phyloP scores from a whole-genome alignment of 2,888 invertebrate species.

The Tuberolachnus salignus region DNA sequence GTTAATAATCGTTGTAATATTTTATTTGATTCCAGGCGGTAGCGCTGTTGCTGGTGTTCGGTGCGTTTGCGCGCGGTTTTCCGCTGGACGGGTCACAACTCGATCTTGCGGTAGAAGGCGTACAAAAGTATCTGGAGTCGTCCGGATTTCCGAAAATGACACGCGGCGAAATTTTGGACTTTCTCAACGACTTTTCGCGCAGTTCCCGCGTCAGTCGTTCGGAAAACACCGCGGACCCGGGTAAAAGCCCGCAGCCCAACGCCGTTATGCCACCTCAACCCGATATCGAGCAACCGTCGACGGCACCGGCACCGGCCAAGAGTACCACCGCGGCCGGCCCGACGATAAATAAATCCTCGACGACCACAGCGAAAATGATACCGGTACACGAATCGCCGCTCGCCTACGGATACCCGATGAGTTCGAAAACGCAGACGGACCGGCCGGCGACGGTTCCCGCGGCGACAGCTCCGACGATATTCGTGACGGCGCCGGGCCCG shows the following conservation, averaged over 20 bases:
- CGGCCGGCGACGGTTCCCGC: background rate
- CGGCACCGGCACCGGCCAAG: background rate
- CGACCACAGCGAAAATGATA: background rate
- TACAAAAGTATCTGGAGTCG: constrained; percentile 44
- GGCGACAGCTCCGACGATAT: constrained; percentile 12
- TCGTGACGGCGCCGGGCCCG: constrained; percentile 8
- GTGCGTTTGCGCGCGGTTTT: background rate
- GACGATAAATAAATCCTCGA: too few relatives aligned
- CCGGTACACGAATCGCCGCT: constrained; percentile 32
- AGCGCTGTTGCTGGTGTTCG: background rate
- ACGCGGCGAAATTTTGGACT: constrained; percentile 38
- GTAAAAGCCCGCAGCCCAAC: background rate
- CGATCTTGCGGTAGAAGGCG: constrained; percentile 43
- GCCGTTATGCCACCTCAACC: background rate
- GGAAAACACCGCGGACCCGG: background rate
- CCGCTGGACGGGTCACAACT: constrained; percentile 14
- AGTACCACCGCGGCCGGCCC: background rate
- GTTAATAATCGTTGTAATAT: background rate
- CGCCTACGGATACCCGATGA: constrained; percentile 40
- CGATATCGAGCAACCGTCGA: background rate
- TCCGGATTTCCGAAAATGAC: constrained; percentile 53
- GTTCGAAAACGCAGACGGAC: background rate
- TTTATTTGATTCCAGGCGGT: background rate
- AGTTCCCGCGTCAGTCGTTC: constrained; percentile 35
- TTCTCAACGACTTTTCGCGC: constrained; percentile 33